These are phyloP conservation scores for Aegypius monachus DNA, from an alignment of 2,113 vertebrate species.

Conservation along the genomic window DNA sequence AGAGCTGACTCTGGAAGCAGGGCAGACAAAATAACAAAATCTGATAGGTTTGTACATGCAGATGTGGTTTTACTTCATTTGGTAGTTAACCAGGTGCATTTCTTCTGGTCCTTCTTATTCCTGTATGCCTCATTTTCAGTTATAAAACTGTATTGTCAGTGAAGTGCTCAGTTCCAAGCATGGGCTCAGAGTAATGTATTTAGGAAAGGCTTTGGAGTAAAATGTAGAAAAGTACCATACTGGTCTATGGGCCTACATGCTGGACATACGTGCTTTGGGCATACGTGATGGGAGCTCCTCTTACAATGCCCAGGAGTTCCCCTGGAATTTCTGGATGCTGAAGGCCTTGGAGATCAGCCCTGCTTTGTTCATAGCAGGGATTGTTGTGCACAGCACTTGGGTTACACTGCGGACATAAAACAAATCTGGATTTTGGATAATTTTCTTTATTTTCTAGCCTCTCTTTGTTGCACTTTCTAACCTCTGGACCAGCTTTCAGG, in stretches of 20 bases:
- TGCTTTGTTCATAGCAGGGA: background rate
- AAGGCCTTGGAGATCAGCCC: background rate
- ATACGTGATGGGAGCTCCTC: background rate
- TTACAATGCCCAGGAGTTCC: background rate
- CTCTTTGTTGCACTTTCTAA: slow-evolving; percentile 80
- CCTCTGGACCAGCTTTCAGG: slow-evolving; percentile 83
- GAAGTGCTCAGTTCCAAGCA: background rate
- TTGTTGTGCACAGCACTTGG: background rate
- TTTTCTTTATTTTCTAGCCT: slow-evolving; percentile 74
- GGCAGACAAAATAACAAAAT: background rate
- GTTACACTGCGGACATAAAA: background rate
- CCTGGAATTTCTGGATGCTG: background rate
- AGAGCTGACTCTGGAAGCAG: background rate
- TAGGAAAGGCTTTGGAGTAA: background rate
- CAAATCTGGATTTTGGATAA: background rate
- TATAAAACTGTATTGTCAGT: background rate
- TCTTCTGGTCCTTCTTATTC: background rate
- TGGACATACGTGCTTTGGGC: background rate
- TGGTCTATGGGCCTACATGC: background rate
- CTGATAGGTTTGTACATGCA: background rate
- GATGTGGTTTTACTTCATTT: background rate
- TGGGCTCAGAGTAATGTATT: background rate
- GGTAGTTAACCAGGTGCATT: background rate
- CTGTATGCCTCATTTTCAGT: background rate
- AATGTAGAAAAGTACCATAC: background rate